These are phyloP conservation scores for Xanthia icteritia DNA, from an alignment of 2,888 invertebrate genomes.

Conservation along the genomic window DNA sequence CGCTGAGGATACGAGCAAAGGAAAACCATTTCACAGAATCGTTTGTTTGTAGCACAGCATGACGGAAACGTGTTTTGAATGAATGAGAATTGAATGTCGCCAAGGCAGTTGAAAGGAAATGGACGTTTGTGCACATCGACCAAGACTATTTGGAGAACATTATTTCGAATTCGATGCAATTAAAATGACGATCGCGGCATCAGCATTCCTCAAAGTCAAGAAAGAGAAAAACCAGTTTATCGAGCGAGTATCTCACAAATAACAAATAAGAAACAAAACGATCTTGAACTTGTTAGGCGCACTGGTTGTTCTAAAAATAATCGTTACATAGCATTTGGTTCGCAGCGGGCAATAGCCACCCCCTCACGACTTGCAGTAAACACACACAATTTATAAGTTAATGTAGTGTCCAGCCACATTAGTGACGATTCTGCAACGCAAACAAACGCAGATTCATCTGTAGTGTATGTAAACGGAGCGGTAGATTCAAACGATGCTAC, in stretches of 20 bases:
- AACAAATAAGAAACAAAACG: conserved; percentile 74
- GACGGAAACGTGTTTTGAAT: conserved; percentile 71
- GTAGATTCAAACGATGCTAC: conserved; percentile 44
- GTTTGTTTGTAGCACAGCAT: conserved; percentile 68
- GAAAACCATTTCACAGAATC: conserved; percentile 81
- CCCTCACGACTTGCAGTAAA: conserved; percentile 61
- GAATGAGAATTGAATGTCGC: conserved; percentile 70
- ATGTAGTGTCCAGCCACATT: conserved; percentile 59
- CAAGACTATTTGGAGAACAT: conserved; percentile 37
- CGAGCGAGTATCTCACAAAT: conserved; percentile 31
- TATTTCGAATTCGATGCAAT: conserved; percentile 39
- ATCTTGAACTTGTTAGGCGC: conserved; percentile 82
- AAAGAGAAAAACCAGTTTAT: conserved; percentile 26
- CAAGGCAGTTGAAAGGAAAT: conserved; percentile 62
- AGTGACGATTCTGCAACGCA: conserved; percentile 64
- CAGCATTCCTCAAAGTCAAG: conserved; percentile 14
- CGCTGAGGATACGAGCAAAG: conserved; percentile 72
- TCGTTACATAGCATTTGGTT: conserved; percentile 67
- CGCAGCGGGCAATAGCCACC: conserved; percentile 63
- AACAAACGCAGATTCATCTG: conserved; percentile 47
- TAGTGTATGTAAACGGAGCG: conserved; percentile 65
- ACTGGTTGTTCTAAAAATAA: conserved; percentile 80
- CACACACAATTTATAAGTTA: conserved; percentile 61
- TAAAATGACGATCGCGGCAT: conserved; percentile 19
- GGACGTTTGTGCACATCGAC: conserved; percentile 34